These are phyloP conservation scores for Salpingus planirostris DNA, from an alignment of 2,888 invertebrate genomes.

Conservation along the genomic window DNA sequence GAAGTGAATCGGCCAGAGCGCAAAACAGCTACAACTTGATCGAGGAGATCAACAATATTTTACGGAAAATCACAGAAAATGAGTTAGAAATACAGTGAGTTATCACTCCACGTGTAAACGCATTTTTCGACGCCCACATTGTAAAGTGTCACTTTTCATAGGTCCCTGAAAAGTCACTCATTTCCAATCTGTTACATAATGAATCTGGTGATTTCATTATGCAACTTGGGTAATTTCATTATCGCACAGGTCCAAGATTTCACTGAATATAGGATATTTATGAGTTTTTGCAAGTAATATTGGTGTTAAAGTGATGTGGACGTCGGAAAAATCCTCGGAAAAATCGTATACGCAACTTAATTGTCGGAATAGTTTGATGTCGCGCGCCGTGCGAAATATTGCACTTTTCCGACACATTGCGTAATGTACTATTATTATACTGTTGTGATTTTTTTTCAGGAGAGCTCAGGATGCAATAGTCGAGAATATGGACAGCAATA, in stretches of 20 bases:
- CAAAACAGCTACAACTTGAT: constrained; percentile 44
- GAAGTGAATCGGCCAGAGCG: constrained; percentile 35
- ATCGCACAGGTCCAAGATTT: too few species aligned
- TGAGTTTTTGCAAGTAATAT: too few species aligned
- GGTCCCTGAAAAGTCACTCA: too few species aligned
- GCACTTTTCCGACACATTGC: background rate
- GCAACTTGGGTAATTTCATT: too few species aligned
- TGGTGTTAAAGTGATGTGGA: background rate
- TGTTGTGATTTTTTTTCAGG: constrained; percentile 1
- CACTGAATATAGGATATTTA: too few species aligned
- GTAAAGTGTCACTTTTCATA: too few species aligned
- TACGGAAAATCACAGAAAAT: constrained; percentile 40
- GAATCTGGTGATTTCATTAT: too few species aligned
- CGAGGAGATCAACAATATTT: constrained; percentile 41
- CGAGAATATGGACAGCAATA: constrained; percentile 1
- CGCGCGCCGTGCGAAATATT: too few species aligned
- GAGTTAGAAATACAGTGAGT: constrained; percentile 37
- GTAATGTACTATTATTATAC: background rate
- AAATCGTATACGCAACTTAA: too few species aligned
- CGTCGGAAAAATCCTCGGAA: background rate
- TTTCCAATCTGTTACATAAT: too few species aligned
- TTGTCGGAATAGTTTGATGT: too few species aligned
- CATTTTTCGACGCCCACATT: too few species aligned
- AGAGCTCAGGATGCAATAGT: constrained; percentile 3
- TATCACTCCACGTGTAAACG: background rate